Evolutionary conservation across 1,140 invertebrate genomes (phyloP).

Genomic region (Xylocopa sonorina): DNA sequence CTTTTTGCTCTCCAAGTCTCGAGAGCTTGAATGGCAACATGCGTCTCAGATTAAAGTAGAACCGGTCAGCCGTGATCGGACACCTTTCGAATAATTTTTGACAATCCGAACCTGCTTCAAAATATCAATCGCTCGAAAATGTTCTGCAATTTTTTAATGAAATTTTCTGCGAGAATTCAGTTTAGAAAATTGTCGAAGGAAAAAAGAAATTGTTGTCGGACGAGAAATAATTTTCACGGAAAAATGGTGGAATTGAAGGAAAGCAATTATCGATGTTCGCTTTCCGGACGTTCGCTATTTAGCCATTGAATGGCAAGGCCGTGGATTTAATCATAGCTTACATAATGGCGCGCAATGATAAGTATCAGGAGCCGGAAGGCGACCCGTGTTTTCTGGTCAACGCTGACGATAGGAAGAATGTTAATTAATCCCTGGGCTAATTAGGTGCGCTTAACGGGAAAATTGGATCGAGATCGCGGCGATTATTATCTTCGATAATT

Average conservation of each 20-base stretch:
- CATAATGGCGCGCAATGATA: slow-evolving; percentile 64
- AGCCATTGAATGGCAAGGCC: slow-evolving; percentile 73
- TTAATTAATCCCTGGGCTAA: slow-evolving; percentile 38
- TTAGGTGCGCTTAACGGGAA: slow-evolving; percentile 13
- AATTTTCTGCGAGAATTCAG: no score
- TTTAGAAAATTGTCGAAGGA: no score
- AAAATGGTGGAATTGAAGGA: not conserved
- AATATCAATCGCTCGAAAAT: no score
- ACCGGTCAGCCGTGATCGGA: not conserved
- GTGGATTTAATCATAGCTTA: slow-evolving; percentile 72
- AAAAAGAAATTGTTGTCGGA: no score
- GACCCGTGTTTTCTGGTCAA: slow-evolving; percentile 23
- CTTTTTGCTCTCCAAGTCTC: not conserved
- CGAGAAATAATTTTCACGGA: no score
- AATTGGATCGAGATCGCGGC: not conserved
- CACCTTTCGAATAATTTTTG: not conserved
- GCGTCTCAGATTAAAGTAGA: not conserved
- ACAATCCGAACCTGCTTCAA: no score
- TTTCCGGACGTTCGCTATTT: slow-evolving; percentile 54
- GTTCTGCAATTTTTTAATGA: no score
- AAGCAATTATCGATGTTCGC: slow-evolving; percentile 39
- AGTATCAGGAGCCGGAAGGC: slow-evolving; percentile 39
- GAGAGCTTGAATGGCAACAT: not conserved
- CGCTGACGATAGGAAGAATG: slow-evolving; percentile 37
- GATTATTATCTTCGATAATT: slow-evolving; percentile 8